phyloP scores from a whole-genome alignment of 2,888 invertebrate species.

The Hoplodrina ambigua region DNA sequence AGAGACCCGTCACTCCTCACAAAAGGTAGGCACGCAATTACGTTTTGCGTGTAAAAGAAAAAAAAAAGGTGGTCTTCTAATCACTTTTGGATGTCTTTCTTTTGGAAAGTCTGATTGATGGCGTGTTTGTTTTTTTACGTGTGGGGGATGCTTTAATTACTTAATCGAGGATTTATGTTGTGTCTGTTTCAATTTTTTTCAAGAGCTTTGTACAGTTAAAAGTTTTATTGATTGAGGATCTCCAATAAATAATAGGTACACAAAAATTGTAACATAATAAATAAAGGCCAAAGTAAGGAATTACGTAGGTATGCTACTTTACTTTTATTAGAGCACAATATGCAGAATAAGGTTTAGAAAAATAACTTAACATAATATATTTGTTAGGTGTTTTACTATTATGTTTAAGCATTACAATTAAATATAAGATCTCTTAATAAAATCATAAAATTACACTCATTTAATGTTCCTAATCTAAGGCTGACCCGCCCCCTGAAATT shows the following conservation, averaged over 20 bases:
- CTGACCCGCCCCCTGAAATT: background rate
- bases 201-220: background rate
- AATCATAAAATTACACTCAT: too few species aligned
- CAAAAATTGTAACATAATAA: too few species aligned
- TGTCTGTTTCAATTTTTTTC: background rate
- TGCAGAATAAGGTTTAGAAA: too few species aligned
- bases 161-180: constrained; percentile 3
- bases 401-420: too few species aligned
- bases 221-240: too few species aligned
- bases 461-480: background rate
- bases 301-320: too few species aligned
- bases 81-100: constrained; percentile 58
- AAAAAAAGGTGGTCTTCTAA: constrained; percentile 55
- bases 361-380: too few species aligned
- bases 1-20: constrained; percentile 63
- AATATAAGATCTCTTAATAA: too few species aligned
- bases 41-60: constrained; percentile 66
- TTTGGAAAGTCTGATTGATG: constrained; percentile 48
- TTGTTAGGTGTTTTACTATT: too few species aligned
- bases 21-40: constrained; percentile 71
- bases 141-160: constrained; percentile 23
- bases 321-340: too few species aligned
- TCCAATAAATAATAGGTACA: too few species aligned
- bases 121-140: constrained; percentile 41
- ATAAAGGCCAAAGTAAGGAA: too few species aligned